Conservation (phyloP, 2,113 vertebrate species). For the Buteo buteo region DNA sequence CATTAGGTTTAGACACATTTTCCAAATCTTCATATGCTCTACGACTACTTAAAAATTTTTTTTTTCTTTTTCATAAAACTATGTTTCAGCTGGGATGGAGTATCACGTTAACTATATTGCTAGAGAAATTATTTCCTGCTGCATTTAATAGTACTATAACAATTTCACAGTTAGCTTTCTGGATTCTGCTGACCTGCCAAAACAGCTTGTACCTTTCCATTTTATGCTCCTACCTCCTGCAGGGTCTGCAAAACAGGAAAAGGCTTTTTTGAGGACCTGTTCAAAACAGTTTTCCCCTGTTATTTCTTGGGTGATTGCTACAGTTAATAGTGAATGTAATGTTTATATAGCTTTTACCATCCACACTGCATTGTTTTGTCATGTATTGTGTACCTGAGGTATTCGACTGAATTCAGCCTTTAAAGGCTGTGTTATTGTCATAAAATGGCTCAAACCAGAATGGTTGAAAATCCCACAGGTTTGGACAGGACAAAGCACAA, state of each 20-base stretch:
- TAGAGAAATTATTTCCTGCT: not conserved
- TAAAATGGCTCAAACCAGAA: not conserved
- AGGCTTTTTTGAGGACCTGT: not conserved
- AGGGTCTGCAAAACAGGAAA: not conserved
- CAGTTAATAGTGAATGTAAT: not conserved
- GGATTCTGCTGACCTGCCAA: not conserved
- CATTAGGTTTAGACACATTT: not conserved
- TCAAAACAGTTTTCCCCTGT: not conserved
- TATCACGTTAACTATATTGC: fast-evolving
- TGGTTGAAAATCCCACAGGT: not conserved
- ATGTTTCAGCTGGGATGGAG: not conserved
- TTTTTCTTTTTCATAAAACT: not conserved
- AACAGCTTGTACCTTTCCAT: not conserved
- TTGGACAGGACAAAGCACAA: not conserved
- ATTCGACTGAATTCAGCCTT: not conserved
- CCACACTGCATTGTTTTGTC: not conserved
- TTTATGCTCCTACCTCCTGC: not conserved
- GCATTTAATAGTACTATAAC: not conserved
- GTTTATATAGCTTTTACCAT: not conserved
- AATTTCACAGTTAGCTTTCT: not conserved
- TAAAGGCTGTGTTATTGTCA: not conserved
- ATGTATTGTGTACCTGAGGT: not conserved
- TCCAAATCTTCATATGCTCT: not conserved
- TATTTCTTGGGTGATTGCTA: not conserved
- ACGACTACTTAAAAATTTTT: not conserved